Percentiles rank a stretch among this genome's conserved stretches.
Evolutionary conservation across 2,797 vertebrate species (phyloP).

Genomic region (Carcharodon carcharias): DNA sequence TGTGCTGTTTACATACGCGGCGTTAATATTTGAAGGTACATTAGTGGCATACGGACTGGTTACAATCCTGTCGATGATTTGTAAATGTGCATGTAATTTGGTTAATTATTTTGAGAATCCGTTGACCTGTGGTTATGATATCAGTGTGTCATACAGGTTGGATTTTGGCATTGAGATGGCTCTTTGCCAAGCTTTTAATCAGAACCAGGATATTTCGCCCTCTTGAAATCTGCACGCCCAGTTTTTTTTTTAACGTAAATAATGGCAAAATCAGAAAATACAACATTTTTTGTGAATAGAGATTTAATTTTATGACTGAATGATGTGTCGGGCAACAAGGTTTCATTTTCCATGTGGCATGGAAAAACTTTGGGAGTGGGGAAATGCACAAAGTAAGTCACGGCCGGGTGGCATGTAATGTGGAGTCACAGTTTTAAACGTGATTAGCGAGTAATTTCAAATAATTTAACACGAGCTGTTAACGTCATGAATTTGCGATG

Average conservation of each 20-base stretch:
- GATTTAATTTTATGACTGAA: background rate
- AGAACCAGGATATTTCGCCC: background rate
- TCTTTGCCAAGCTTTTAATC: background rate
- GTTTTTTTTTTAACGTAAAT: background rate
- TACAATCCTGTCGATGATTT: background rate
- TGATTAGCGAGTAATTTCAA: background rate
- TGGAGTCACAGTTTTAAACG: background rate
- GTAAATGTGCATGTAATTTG: conserved; percentile 6
- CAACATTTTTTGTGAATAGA: background rate
- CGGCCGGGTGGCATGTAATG: background rate
- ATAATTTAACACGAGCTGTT: background rate
- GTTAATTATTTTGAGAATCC: background rate
- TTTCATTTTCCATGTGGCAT: background rate
- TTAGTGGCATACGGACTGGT: background rate
- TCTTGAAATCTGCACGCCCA: background rate
- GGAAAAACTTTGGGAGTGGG: background rate
- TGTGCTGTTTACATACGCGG: background rate
- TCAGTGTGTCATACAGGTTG: background rate
- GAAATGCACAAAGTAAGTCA: background rate
- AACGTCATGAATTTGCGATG: background rate
- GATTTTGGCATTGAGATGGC: background rate
- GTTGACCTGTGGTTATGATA: background rate
- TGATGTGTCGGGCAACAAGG: background rate
- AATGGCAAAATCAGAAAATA: conserved; percentile 2
- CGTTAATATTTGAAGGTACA: background rate